A percentile compares a stretch with the other conserved stretches of the same genome.
These are phyloP conservation scores for Neoniphon sammara DNA, from an alignment of 2,797 vertebrate genomes.

Conservation along the genomic window DNA sequence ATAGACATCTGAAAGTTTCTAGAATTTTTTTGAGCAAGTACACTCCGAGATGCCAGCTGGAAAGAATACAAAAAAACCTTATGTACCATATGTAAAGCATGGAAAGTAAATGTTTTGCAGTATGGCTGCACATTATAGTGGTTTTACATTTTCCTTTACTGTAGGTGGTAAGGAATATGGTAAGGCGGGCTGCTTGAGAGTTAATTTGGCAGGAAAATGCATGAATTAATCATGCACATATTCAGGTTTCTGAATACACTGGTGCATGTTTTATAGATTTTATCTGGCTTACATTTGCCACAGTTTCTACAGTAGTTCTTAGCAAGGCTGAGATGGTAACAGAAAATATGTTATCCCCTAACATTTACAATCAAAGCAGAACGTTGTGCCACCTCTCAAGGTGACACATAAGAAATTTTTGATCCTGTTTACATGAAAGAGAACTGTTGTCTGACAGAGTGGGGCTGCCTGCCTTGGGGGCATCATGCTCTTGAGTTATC, in stretches of 20 bases:
- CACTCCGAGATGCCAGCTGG: conserved; percentile 52
- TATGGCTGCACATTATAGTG: conserved; percentile 1
- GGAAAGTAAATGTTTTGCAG: conserved; percentile 25
- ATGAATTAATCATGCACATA: background rate
- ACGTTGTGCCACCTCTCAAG: conserved; percentile 51
- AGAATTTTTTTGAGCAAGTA: conserved; percentile 70
- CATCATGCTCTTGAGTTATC: conserved; percentile 74
- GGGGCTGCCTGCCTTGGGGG: conserved; percentile 57
- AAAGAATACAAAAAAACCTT: conserved; percentile 50
- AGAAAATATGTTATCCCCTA: background rate
- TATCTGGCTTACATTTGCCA: background rate
- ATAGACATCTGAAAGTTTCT: conserved; percentile 52
- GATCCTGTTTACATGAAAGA: conserved; percentile 63
- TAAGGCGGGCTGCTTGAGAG: conserved; percentile 19
- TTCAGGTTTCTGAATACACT: conserved; percentile 1
- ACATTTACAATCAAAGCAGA: conserved; percentile 27
- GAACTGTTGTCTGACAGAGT: conserved; percentile 69
- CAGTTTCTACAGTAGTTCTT: background rate
- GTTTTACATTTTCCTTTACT: conserved; percentile 18
- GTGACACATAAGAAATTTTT: conserved; percentile 57
- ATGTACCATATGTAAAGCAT: conserved; percentile 28
- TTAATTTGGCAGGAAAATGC: conserved; percentile 26
- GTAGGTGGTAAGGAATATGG: conserved; percentile 10
- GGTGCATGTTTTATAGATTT: background rate
- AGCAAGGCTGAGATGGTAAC: background rate